Base-by-base conservation (phyloP, 2,888 invertebrate genomes). In the Phania funesta region DNA sequence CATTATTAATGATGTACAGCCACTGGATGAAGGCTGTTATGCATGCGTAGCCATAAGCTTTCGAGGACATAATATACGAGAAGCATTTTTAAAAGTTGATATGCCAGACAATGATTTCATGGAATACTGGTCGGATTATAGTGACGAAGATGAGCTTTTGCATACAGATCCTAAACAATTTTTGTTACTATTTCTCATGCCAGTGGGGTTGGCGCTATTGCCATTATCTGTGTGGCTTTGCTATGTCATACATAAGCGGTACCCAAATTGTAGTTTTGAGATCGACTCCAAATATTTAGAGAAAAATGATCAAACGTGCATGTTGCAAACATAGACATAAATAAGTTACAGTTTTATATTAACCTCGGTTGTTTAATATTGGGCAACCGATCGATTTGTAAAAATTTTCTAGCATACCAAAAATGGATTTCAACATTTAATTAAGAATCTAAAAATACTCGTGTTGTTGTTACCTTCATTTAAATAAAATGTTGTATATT, bases 31-130 rank as follows among this genome's bases (percentile, higher is more conserved):
- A 6, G 91, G 90, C 0, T 87, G 85, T 54, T 91, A 91, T 80
- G 90, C 90, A 5, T 91, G 91, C 75, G 90, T 89, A 35, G 89
- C 90, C 9, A 88, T 91, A 1, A 91, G 88, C 74, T 90, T 89
- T 84, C 86, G 86, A 1, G 91, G 91, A 0, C 87, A 89, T 74
- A 88, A 86, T 58, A 88, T 90, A 48, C 84, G 88, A 1, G 90
- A 91, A 64, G 89, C 89, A 3, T 89, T 87, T 77, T 84, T 91
- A n/a, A 84, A 87, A 7, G 87, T 91, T 6, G 5, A 71, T 65
- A 16, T 16, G 26, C 83, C 4, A 35, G 80, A 29, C 3, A 87
- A 88, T 20, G 87, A 24, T 73, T 88, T 87, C 85, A 54, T 79
- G 3, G 88, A 87, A n/a, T 89, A 90, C 79, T 89, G 89, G 88